Conservation (phyloP, 1,140 invertebrate species). For the Holcopasites calliopsidis region DNA sequence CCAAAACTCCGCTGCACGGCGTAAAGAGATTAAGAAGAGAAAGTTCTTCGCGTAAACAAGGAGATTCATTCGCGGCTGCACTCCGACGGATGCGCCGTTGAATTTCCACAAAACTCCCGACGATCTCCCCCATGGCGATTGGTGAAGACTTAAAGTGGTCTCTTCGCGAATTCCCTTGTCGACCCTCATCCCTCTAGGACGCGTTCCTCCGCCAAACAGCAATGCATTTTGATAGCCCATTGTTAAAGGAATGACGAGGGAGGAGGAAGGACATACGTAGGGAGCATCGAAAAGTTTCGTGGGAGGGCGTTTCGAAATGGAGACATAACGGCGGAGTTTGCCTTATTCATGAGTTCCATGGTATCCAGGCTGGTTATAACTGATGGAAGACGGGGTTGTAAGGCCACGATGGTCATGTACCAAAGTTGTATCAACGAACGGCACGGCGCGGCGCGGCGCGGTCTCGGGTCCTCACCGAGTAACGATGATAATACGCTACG, state of each 20-base stretch:
- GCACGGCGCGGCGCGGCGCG: conserved; percentile 55
- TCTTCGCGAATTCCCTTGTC: conserved; percentile 42
- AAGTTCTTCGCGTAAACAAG: conserved; percentile 51
- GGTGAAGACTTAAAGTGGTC: not conserved
- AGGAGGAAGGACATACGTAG: not conserved
- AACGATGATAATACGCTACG: conserved; percentile 69
- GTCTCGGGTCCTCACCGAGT: conserved; percentile 53
- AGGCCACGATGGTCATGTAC: conserved; percentile 65
- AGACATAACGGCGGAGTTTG: conserved; percentile 65
- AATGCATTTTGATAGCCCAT: conserved; percentile 64
- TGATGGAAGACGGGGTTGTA: conserved; percentile 64
- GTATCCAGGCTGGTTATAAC: conserved; percentile 59
- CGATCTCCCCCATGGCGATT: not conserved
- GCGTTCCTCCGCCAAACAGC: conserved; percentile 37
- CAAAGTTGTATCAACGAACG: conserved; percentile 67
- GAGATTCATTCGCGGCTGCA: conserved; percentile 5
- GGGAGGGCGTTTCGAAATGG: conserved; percentile 64
- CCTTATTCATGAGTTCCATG: conserved; percentile 67
- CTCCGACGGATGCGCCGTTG: not conserved
- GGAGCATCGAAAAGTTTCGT: conserved; percentile 61
- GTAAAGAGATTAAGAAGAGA: conserved; percentile 58
- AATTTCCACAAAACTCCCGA: not conserved
- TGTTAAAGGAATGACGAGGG: conserved; percentile 50
- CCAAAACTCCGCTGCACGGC: not conserved
- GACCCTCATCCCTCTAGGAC: not conserved